Conservation (phyloP, 92 coral and sea anemone species). For the Umimayanthus chanpuru region DNA sequence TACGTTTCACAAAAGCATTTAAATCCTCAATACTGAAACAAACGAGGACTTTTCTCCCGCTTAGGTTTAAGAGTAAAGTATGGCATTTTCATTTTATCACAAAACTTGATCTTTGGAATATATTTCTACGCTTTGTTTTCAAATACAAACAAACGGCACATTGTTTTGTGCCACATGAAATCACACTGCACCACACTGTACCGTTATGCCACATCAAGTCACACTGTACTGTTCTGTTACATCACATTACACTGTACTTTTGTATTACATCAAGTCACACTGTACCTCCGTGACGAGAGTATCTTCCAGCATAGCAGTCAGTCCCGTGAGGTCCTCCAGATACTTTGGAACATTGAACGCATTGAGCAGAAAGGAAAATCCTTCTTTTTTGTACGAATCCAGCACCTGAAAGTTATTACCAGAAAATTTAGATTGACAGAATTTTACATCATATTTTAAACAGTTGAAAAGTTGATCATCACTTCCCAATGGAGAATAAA, state of each 20-base stretch:
- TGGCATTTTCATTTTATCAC: too few relatives aligned
- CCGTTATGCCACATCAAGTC: not conserved
- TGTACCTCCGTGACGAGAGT: slow-evolving; percentile 90
- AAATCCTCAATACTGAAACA: too few relatives aligned
- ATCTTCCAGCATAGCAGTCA: slow-evolving; percentile 89
- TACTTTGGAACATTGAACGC: slow-evolving; percentile 93
- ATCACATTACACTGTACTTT: slow-evolving; percentile 41
- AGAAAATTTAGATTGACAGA: not conserved
- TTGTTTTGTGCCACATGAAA: not conserved
- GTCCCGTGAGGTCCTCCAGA: slow-evolving; percentile 93
- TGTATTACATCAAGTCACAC: not conserved
- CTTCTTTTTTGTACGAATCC: slow-evolving; percentile 72
- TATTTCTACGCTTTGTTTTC: too few relatives aligned
- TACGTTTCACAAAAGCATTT: too few relatives aligned
- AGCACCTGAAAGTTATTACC: slow-evolving; percentile 59
- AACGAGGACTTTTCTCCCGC: too few relatives aligned
- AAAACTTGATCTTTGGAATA: too few relatives aligned
- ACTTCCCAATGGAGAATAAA: not conserved
- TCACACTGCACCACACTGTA: too few relatives aligned
- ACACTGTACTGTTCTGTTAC: slow-evolving; percentile 36
- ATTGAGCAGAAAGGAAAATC: slow-evolving; percentile 87
- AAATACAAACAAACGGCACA: too few relatives aligned
- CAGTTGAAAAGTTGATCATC: not conserved
- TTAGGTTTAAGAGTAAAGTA: too few relatives aligned
- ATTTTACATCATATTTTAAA: not conserved